Evolutionary conservation across 2,888 invertebrate genomes (phyloP).

Genomic region (Morpho achilles): DNA sequence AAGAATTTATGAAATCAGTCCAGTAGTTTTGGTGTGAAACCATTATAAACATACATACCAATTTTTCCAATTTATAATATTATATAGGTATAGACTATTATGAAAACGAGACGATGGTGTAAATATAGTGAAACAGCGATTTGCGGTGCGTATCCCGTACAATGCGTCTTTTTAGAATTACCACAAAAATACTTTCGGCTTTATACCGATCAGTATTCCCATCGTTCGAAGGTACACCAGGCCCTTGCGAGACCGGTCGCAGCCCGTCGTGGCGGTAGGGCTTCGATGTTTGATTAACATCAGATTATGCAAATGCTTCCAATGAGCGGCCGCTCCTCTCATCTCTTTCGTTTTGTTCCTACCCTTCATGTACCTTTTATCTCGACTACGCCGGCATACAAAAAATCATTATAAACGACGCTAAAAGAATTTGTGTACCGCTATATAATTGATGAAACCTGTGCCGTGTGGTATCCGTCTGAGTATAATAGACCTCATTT

Average conservation of each 20-base stretch:
- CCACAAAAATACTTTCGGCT: constrained; percentile 5
- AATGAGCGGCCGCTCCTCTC: constrained; percentile 71
- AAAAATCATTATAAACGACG: constrained; percentile 68
- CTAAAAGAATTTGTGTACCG: constrained; percentile 49
- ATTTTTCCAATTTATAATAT: too few relatives aligned
- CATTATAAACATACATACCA: too few relatives aligned
- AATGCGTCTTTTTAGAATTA: neutral
- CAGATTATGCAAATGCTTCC: constrained; percentile 77
- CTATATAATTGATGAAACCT: too few relatives aligned
- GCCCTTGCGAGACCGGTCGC: constrained; percentile 30
- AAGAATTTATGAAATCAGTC: too few relatives aligned
- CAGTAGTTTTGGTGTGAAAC: too few relatives aligned
- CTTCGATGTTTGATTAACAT: constrained; percentile 74
- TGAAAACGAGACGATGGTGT: too few relatives aligned
- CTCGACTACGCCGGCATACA: constrained; percentile 71
- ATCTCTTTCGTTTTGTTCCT: constrained; percentile 65
- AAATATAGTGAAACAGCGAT: too few relatives aligned
- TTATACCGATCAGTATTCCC: constrained; percentile 7
- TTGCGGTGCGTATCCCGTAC: too few relatives aligned
- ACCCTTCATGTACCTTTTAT: constrained; percentile 65
- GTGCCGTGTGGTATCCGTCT: too few relatives aligned
- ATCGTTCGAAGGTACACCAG: constrained; percentile 7
- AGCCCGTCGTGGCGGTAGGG: constrained; percentile 40
- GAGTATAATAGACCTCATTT: too few relatives aligned
- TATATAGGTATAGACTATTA: too few relatives aligned